Conservation (phyloP, 37 sponge, comb jelly and placozoan species). For the Geodia barretti region DNA sequence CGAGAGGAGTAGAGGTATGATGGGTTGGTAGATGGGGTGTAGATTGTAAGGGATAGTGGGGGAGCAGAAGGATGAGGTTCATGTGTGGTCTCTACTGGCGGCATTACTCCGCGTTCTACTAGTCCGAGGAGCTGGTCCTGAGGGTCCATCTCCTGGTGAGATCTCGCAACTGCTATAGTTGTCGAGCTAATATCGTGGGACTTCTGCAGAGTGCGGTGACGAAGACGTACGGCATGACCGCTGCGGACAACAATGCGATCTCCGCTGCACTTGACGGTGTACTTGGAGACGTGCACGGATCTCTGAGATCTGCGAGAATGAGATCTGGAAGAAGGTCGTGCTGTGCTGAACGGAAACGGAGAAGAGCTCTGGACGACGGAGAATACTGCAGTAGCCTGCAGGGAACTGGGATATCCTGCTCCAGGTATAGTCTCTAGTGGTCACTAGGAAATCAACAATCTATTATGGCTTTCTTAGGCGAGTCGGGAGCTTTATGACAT, state of each 20-base stretch:
- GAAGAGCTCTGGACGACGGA: background rate
- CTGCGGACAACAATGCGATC: background rate
- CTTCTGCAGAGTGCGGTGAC: background rate
- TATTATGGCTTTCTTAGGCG: background rate
- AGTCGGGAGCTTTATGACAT: no score
- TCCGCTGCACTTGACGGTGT: background rate
- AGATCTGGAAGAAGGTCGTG: background rate
- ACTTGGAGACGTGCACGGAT: background rate
- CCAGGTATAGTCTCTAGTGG: background rate
- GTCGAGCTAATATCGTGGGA: background rate
- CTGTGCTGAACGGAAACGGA: background rate
- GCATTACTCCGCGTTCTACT: background rate
- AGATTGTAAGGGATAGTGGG: no score
- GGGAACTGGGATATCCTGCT: background rate
- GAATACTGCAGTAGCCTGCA: background rate
- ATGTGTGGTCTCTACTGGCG: no score
- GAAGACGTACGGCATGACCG: background rate
- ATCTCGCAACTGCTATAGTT: background rate
- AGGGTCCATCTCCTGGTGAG: background rate
- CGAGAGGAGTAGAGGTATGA: no score
- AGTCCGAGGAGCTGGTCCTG: no score
- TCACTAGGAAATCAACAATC: background rate
- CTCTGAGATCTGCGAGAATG: background rate
- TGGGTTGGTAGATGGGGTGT: no score
- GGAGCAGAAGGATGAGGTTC: no score